Evolutionary conservation across 2,113 vertebrate genomes (phyloP), one percentile per base, ranked within the genome.

Genomic region (Clinocottus analis): DNA sequence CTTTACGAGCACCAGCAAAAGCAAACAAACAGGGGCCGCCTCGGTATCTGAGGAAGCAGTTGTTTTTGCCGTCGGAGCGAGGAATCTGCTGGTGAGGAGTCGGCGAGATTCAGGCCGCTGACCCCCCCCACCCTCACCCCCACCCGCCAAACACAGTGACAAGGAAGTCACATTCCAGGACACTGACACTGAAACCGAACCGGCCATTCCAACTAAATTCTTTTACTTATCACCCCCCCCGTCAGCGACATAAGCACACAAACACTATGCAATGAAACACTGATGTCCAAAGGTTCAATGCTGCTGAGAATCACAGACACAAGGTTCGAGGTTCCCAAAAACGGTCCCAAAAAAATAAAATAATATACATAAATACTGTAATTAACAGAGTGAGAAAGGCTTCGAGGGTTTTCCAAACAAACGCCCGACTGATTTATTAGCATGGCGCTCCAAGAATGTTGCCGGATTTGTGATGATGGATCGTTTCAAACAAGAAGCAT

Each of bases 1-100:
- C 88, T 93, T 91, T 91, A 91, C 41, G 79, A 91, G 90, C 80
- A 1, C 49, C 73, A 12, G 84, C 78, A 85, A 85, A n/a, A 88
- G 85, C 88, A 90, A 93, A 94, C 87, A 93, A 94, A 93, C 89
- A 92, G 85, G 49, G 80, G 79, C 80, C 73, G 25, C 73, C 71
- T 51, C 69, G 2, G 88, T 89, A 90, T 92, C 92, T 84, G 89
- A 91, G 94, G 94, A 95, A 93, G 85, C 89, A 86, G 87, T 91
- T 91, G 89, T 90, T 94, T 90, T 90, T 78, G 85, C 73, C 78
- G 69, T 87, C 64, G n/a, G 7, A 79, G 59, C 51, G 88, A 85
- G 85, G 89, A 92, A 91, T 92, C 85, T 81, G 71, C 75, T 68
- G 85, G 16, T 80, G 78, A 62, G 86, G 79, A 65, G 78, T 55